Evolutionary conservation across 2,113 vertebrate genomes (phyloP).

Genomic region (Sebastes fasciatus): DNA sequence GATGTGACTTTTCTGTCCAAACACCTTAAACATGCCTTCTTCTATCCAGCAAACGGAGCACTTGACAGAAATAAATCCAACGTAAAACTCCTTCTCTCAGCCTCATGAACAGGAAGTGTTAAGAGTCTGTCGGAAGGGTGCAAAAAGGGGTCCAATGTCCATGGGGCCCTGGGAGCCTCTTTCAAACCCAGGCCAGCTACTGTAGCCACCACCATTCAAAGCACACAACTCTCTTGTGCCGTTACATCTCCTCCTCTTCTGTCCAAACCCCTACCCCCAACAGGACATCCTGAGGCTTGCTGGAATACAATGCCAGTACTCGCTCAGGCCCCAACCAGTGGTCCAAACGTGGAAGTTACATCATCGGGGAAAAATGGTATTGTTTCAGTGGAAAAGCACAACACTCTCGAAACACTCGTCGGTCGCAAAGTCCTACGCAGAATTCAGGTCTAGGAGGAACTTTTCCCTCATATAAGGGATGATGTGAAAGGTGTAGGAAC

Average conservation of each 20-base stretch:
- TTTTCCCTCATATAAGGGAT: background rate
- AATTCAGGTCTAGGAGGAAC: background rate
- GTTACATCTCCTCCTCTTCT: slow-evolving; percentile 64
- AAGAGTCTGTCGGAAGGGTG: background rate
- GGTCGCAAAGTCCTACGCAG: slow-evolving; percentile 28
- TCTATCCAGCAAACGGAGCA: slow-evolving; percentile 1
- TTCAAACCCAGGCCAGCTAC: slow-evolving; percentile 25
- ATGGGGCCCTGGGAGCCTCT: slow-evolving; percentile 24
- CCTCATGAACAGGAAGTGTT: background rate
- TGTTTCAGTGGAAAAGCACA: slow-evolving; percentile 81
- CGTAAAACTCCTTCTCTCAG: background rate
- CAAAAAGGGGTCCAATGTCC: slow-evolving; percentile 12
- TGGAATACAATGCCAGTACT: slow-evolving; percentile 94
- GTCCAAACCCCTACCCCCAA: slow-evolving; percentile 84
- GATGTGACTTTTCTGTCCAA: background rate
- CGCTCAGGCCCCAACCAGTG: slow-evolving; percentile 82
- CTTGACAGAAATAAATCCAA: slow-evolving; percentile 21
- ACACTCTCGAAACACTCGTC: slow-evolving; percentile 59
- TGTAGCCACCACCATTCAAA: slow-evolving; percentile 59
- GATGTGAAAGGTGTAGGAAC: background rate
- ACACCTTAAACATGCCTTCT: slow-evolving; percentile 3
- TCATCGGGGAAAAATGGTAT: slow-evolving; percentile 85
- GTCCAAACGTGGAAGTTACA: slow-evolving; percentile 88
- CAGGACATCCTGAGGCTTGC: slow-evolving; percentile 98
- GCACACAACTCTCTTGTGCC: slow-evolving; percentile 25